Conservation (phyloP, 1,140 invertebrate species). For the Rhyzopertha dominica region DNA sequence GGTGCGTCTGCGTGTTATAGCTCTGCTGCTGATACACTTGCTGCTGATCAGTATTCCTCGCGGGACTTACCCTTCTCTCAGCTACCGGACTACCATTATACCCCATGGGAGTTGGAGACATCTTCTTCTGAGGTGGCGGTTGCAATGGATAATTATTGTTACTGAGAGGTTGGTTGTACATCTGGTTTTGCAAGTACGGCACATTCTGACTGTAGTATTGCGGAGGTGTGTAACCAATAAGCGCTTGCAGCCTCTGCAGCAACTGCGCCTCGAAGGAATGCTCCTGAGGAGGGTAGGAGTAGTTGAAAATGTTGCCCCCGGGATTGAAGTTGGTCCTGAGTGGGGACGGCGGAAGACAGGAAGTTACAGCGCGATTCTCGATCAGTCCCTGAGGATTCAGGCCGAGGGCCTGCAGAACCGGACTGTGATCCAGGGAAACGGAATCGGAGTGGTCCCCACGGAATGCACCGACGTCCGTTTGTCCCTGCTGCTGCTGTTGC, state of each 20-base stretch:
- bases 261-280: constrained; percentile 24
- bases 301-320: constrained; percentile 33
- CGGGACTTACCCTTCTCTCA: constrained; percentile 34
- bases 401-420: constrained; percentile 34
- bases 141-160: constrained; percentile 41
- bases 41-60: constrained; percentile 31
- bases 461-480: constrained; percentile 17
- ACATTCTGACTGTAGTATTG: constrained; percentile 7
- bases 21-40: constrained; percentile 16
- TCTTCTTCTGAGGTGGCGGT: constrained; percentile 36
- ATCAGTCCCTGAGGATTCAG: constrained; percentile 34
- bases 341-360: constrained; percentile 33
- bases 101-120: constrained; percentile 31
- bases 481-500: constrained; percentile 24
- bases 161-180: constrained; percentile 26
- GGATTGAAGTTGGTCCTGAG: constrained; percentile 33
- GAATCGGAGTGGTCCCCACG: constrained; percentile 9
- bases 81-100: constrained; percentile 36
- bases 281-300: constrained; percentile 26
- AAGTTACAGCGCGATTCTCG: constrained; percentile 37
- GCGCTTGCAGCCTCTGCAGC: constrained; percentile 25
- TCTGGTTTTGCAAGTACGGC: constrained; percentile 8
- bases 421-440: constrained; percentile 27
- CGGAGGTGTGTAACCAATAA: constrained; percentile 29
- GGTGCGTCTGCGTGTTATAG: too few species aligned